These are phyloP conservation scores for Pungitius pungitius DNA, from an alignment of 2,113 vertebrate species.

Conservation along the genomic window DNA sequence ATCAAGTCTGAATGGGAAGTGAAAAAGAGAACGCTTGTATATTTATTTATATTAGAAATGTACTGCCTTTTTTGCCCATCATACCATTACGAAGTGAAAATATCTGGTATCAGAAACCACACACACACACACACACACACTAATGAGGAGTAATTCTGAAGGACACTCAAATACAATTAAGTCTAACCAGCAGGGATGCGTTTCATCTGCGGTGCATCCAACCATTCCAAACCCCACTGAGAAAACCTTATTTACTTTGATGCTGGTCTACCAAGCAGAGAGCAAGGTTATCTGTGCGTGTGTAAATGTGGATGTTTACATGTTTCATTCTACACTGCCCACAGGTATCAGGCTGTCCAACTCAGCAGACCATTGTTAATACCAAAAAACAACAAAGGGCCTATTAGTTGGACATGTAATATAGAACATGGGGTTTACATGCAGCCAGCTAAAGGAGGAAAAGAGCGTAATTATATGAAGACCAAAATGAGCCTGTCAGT, in stretches of 20 bases:
- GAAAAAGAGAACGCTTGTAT: too few relatives aligned
- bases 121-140: background rate
- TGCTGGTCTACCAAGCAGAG: slow-evolving; percentile 18
- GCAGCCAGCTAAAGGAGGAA: slow-evolving; percentile 24
- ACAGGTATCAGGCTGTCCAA: slow-evolving; percentile 59
- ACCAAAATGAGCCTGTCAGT: background rate
- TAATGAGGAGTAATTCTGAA: slow-evolving; percentile 6
- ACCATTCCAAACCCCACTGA: slow-evolving; percentile 30
- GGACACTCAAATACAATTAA: background rate
- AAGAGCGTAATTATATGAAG: slow-evolving; percentile 41
- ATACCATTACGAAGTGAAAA: too few relatives aligned
- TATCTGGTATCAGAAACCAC: too few relatives aligned
- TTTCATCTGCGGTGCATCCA: slow-evolving; percentile 19
- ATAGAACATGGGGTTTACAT: slow-evolving; percentile 51
- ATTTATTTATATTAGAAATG: too few relatives aligned
- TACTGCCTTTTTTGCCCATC: too few relatives aligned
- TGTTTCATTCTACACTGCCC: slow-evolving; percentile 41
- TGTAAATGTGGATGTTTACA: slow-evolving; percentile 15
- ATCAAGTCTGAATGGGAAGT: too few relatives aligned
- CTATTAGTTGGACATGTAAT: slow-evolving; percentile 63
- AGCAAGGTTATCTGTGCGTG: slow-evolving; percentile 1
- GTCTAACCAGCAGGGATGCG: background rate
- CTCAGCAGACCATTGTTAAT: slow-evolving; percentile 63
- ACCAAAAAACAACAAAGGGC: slow-evolving; percentile 52
- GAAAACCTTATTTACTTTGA: slow-evolving; percentile 40